These are phyloP conservation scores for Pantherophis guttatus DNA, from an alignment of 2,113 vertebrate genomes.

Conservation along the genomic window DNA sequence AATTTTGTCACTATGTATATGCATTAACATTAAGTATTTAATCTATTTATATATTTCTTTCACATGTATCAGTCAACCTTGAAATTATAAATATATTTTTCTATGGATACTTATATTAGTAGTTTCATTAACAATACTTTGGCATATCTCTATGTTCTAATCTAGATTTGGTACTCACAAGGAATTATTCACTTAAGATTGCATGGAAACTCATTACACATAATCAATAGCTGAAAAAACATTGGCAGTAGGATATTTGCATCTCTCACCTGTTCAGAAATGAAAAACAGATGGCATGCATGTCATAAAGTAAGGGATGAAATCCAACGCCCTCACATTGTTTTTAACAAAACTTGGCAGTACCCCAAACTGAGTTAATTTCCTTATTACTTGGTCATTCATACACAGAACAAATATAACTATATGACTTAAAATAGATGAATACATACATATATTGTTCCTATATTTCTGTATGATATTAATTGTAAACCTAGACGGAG, in stretches of 20 bases:
- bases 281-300: neutral
- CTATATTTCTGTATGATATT: neutral
- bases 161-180: neutral
- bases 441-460: conserved; percentile 14
- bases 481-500: conserved; percentile 7
- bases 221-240: conserved; percentile 8
- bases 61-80: neutral
- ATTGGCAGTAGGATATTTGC: conserved; percentile 24
- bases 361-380: conserved; percentile 7
- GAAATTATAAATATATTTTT: neutral
- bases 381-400: conserved; percentile 23
- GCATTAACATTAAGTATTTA: neutral
- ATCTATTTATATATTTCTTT: neutral
- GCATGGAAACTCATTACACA: neutral
- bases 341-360: conserved; percentile 41
- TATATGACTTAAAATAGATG: neutral
- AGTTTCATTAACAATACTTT: neutral
- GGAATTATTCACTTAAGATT: neutral
- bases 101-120: neutral
- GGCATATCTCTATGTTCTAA: neutral
- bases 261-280: conserved; percentile 5
- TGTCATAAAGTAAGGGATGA: conserved; percentile 22
- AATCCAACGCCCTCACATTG: conserved; percentile 32
- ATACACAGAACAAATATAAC: neutral
- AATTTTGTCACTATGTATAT: neutral